Conservation (phyloP, 2,113 vertebrate species). For the Strix uralensis region DNA sequence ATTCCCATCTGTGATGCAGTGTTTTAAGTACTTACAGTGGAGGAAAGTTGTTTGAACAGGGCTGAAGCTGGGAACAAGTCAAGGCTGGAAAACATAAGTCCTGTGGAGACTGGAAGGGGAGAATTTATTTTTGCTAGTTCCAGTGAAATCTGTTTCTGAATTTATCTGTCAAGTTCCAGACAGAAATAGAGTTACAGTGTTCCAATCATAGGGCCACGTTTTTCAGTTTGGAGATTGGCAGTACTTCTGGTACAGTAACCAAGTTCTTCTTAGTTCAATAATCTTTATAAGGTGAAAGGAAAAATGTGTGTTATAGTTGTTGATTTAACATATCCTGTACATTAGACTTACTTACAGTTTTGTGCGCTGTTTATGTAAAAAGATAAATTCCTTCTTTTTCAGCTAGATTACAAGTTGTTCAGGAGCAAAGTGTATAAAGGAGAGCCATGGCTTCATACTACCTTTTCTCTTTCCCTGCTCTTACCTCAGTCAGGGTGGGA, state of each 20-base stretch:
- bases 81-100: neutral
- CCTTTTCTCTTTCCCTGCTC: neutral
- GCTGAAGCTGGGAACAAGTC: neutral
- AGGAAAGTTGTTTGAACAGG: neutral
- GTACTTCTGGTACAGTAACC: neutral
- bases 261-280: neutral
- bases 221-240: neutral
- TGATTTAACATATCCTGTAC: neutral
- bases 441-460: neutral
- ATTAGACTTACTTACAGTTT: neutral
- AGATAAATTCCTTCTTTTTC: neutral
- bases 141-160: neutral
- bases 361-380: neutral
- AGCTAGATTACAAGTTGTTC: neutral
- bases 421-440: neutral
- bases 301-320: neutral
- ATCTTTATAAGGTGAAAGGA: neutral
- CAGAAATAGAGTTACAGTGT: neutral
- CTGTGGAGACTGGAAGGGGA: neutral
- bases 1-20: neutral
- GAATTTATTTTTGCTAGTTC: neutral
- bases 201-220: accelerated
- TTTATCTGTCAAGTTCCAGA: neutral
- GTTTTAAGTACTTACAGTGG: neutral
- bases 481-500: neutral